A percentile compares a stretch with the other conserved stretches of the same genome.
Evolutionary conservation across 2,888 invertebrate genomes (phyloP).

Genomic region (Halocaridina rubra): DNA sequence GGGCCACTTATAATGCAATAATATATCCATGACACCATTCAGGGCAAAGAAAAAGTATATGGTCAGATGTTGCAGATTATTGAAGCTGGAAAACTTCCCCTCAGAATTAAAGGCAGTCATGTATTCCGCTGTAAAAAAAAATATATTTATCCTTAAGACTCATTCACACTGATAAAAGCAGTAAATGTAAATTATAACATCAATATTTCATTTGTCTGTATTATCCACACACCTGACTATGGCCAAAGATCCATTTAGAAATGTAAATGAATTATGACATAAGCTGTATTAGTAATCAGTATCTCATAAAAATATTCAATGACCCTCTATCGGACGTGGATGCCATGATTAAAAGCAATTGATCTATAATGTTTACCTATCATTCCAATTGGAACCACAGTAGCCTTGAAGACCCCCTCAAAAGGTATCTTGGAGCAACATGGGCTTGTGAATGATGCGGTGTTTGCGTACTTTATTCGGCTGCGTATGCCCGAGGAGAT

Average conservation of each 20-base stretch:
- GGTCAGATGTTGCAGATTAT: constrained; percentile 71
- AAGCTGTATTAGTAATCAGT: no score
- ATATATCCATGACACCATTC: constrained; percentile 69
- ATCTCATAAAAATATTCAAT: background rate
- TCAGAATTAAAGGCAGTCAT: constrained; percentile 68
- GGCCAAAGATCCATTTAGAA: no score
- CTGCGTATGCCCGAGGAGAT: background rate
- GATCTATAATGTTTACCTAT: constrained; percentile 26
- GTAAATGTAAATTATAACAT: no score
- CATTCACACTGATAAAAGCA: no score
- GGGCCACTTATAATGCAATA: constrained; percentile 66
- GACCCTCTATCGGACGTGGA: background rate
- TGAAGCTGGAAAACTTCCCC: constrained; percentile 67
- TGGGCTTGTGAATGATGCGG: constrained; percentile 21
- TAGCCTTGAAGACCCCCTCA: constrained; percentile 50
- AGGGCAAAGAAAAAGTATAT: constrained; percentile 72
- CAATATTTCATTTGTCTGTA: no score
- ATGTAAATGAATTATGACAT: no score
- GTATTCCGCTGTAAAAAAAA: constrained; percentile 45
- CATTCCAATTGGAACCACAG: constrained; percentile 40
- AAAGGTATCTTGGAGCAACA: constrained; percentile 25
- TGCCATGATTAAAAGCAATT: background rate
- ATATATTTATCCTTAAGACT: no score
- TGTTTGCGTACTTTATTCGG: constrained; percentile 20
- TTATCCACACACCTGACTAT: no score